Conservation (phyloP, 2,888 invertebrate species). For the Thymelicus sylvestris region DNA sequence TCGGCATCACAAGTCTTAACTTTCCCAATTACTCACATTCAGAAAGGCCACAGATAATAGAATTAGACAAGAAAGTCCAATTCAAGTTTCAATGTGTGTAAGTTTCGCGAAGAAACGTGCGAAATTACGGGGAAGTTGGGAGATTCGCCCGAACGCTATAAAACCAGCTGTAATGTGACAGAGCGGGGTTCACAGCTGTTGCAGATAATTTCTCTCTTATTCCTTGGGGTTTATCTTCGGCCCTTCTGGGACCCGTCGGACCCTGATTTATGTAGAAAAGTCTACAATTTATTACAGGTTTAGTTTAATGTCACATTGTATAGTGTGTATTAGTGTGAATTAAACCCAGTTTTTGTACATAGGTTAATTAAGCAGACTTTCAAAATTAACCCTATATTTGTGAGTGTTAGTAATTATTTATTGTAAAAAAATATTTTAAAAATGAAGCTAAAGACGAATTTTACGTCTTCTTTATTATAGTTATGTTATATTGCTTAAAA, state of each 20-base stretch:
- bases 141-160: conserved; percentile 50
- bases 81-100: conserved; percentile 63
- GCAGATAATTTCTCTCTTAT: conserved; percentile 64
- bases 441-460: too few species aligned
- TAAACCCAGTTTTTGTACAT: too few species aligned
- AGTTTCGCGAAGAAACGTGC: conserved; percentile 48
- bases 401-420: too few species aligned
- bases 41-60: conserved; percentile 42
- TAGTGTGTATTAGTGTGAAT: too few species aligned
- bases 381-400: too few species aligned
- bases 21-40: conserved; percentile 11
- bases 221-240: conserved; percentile 66
- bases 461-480: too few species aligned
- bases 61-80: conserved; percentile 48
- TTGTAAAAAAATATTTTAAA: too few species aligned
- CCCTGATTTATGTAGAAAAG: conserved; percentile 76
- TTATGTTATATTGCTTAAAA: too few species aligned
- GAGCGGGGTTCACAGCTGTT: conserved; percentile 65
- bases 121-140: conserved; percentile 24
- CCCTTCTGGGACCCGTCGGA: conserved; percentile 64
- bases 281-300: conserved; percentile 65
- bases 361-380: too few species aligned
- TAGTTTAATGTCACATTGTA: not conserved
- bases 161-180: conserved; percentile 67
- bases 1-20: conserved; percentile 36